Evolutionary conservation across 2,888 invertebrate genomes (phyloP).

Genomic region (Mylabris sibirica): DNA sequence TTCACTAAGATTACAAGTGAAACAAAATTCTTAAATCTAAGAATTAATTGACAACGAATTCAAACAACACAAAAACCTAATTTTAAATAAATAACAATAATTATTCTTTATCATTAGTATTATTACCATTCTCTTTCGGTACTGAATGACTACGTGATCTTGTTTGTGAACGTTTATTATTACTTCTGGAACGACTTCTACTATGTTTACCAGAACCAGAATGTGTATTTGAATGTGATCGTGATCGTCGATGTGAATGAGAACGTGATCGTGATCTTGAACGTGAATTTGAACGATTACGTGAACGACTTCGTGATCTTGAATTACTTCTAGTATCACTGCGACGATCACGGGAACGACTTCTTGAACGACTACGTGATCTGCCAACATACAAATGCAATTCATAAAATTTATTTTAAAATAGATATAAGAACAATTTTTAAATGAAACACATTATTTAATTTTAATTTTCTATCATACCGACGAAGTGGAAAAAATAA

Average conservation of each 20-base stretch:
- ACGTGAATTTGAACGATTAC: slow-evolving; percentile 57
- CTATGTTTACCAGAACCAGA: slow-evolving; percentile 48
- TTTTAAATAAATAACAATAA: slow-evolving; percentile 17
- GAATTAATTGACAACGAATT: slow-evolving; percentile 22
- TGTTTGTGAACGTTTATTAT: slow-evolving; percentile 53
- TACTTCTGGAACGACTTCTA: slow-evolving; percentile 56
- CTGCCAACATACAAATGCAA: slow-evolving; percentile 33
- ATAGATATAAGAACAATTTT: neutral
- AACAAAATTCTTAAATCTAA: neutral
- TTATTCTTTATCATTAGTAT: slow-evolving; percentile 49
- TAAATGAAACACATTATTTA: neutral
- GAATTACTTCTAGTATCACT: slow-evolving; percentile 59
- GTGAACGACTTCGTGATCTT: slow-evolving; percentile 58
- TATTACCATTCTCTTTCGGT: slow-evolving; percentile 58
- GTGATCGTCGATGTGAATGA: slow-evolving; percentile 58
- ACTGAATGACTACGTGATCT: slow-evolving; percentile 58
- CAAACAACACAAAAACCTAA: slow-evolving; percentile 28
- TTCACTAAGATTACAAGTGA: slow-evolving; percentile 25
- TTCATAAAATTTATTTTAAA: neutral
- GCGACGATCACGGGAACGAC: slow-evolving; percentile 59
- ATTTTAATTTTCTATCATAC: neutral
- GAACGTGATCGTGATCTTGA: slow-evolving; percentile 57
- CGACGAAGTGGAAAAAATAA: neutral
- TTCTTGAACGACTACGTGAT: slow-evolving; percentile 57
- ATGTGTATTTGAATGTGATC: slow-evolving; percentile 57